These are phyloP conservation scores for Mactromeris polynyma DNA, from an alignment of 2,888 invertebrate species.

Conservation along the genomic window DNA sequence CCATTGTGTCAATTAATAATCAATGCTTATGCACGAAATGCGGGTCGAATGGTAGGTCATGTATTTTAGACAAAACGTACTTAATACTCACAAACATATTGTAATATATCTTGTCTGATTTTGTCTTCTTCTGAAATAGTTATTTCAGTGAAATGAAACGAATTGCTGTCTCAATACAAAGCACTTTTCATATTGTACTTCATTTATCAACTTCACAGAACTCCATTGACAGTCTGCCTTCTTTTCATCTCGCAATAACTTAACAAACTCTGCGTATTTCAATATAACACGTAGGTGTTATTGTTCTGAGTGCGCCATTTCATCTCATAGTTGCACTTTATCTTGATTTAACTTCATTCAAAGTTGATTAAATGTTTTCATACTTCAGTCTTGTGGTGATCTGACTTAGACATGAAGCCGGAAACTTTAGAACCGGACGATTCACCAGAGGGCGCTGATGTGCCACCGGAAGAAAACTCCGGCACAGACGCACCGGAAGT, in stretches of 20 bases:
- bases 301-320: neutral
- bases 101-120: too few species aligned
- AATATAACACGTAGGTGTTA: neutral
- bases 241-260: neutral
- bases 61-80: too few species aligned
- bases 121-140: too few species aligned
- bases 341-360: neutral
- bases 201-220: neutral
- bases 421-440: neutral
- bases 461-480: neutral
- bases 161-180: too few species aligned
- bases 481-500: neutral
- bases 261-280: neutral
- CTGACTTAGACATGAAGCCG: slow-evolving; percentile 7
- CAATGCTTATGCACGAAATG: too few species aligned
- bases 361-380: neutral
- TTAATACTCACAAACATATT: too few species aligned
- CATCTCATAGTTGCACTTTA: neutral
- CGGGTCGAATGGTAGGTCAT: too few species aligned
- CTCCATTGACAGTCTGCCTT: neutral
- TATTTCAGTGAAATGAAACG: too few species aligned
- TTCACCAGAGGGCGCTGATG: neutral
- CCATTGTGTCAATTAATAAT: too few species aligned
- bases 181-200: too few species aligned
- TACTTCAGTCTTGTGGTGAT: neutral